These are phyloP conservation scores for Chloebia gouldiae DNA, from an alignment of 2,113 vertebrate species.

Conservation along the genomic window DNA sequence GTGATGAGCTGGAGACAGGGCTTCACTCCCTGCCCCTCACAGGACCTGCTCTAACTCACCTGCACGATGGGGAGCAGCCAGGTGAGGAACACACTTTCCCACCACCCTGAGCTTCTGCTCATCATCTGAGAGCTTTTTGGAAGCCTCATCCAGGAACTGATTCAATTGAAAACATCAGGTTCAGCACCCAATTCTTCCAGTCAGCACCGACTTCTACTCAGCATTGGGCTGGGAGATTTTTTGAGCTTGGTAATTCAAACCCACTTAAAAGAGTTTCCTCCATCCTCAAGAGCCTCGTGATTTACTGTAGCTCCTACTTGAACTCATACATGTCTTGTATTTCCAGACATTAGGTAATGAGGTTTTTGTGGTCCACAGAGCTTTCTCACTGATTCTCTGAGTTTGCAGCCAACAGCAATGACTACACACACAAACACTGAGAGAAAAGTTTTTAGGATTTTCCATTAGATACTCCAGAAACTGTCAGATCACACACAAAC, in stretches of 20 bases:
- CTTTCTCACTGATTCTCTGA: not conserved
- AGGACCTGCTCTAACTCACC: not conserved
- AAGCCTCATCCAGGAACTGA: not conserved
- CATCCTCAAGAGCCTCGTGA: constrained; percentile 28
- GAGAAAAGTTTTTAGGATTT: not conserved
- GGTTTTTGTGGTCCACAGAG: constrained; percentile 56
- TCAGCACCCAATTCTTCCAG: not conserved
- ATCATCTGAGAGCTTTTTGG: not conserved
- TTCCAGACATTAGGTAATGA: constrained; percentile 63
- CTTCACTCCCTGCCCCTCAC: not conserved
- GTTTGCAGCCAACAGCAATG: not conserved
- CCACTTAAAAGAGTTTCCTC: constrained; percentile 35
- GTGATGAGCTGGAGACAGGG: not conserved
- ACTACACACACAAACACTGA: not conserved
- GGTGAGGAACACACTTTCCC: not conserved
- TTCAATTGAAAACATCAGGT: not conserved
- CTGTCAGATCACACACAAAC: not conserved
- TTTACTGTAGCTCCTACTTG: constrained; percentile 37
- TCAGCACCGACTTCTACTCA: not conserved
- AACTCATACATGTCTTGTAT: not conserved
- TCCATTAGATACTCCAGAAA: not conserved
- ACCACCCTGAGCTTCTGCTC: not conserved
- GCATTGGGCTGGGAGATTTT: not conserved
- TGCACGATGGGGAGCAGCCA: not conserved
- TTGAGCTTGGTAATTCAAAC: not conserved